A percentile compares a stretch with the other conserved stretches of the same genome.
phyloP scores from a whole-genome alignment of 2,888 invertebrate genomes.

The Sminthurides aquaticus region DNA sequence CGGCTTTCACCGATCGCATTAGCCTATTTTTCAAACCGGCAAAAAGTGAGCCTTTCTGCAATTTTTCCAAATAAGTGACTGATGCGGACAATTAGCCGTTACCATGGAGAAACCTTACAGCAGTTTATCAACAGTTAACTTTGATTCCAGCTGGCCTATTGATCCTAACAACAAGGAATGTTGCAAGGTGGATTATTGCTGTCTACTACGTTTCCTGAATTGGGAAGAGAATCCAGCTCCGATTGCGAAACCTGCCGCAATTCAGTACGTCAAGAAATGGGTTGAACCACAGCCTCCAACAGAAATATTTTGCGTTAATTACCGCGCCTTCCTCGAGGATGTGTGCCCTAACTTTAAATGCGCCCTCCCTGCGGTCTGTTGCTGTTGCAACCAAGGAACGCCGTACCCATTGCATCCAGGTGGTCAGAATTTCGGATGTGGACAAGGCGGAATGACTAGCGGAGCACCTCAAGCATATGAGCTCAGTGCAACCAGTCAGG shows the following conservation, averaged over 20 bases:
- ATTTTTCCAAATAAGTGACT: no score
- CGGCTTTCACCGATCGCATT: no score
- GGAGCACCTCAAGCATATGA: not conserved
- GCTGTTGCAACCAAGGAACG: constrained; percentile 29
- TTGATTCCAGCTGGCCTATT: constrained; percentile 33
- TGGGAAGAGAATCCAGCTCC: constrained; percentile 54
- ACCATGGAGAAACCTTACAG: not conserved
- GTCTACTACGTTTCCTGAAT: constrained; percentile 65
- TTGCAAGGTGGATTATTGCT: constrained; percentile 54
- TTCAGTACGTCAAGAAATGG: constrained; percentile 46
- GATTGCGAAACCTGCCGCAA: constrained; percentile 51
- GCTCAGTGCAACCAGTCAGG: not conserved
- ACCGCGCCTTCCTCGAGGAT: constrained; percentile 38
- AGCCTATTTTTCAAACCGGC: no score
- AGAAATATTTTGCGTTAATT: constrained; percentile 39
- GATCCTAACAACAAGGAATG: constrained; percentile 31
- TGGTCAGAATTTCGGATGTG: not conserved
- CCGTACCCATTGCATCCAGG: constrained; percentile 33
- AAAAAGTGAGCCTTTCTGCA: constrained; percentile 51
- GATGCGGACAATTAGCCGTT: not conserved
- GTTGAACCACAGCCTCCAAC: constrained; percentile 37
- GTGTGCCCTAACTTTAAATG: constrained; percentile 40
- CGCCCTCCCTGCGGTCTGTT: constrained; percentile 36
- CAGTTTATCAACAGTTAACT: not conserved
- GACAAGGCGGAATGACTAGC: no score